These are phyloP conservation scores for Triplophysa yarkandensis DNA, from an alignment of 2,797 vertebrate species.

Conservation along the genomic window DNA sequence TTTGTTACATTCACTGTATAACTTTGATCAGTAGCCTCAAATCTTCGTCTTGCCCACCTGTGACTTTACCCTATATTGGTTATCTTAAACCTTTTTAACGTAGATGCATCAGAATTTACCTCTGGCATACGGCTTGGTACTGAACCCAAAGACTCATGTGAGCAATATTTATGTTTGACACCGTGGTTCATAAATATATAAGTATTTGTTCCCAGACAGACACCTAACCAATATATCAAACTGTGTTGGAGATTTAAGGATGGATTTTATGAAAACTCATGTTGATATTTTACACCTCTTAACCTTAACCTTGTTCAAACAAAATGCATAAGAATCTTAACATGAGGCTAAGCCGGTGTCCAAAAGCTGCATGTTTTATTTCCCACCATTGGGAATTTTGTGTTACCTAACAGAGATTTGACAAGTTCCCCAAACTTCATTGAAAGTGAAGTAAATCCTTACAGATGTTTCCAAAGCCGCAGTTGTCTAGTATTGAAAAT, in stretches of 20 bases:
- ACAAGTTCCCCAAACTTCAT: constrained; percentile 34
- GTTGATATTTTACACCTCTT: no score
- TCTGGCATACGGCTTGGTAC: neutral
- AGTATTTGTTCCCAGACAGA: no score
- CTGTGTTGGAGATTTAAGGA: neutral
- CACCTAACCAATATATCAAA: neutral
- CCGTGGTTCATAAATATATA: no score
- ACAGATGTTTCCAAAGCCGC: constrained; percentile 42
- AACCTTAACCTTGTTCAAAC: neutral
- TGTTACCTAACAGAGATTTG: constrained; percentile 21
- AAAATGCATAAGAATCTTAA: neutral
- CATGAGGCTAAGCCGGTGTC: neutral
- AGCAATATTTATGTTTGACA: neutral
- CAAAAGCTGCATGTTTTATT: constrained; percentile 1
- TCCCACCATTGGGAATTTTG: neutral
- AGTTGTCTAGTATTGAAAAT: neutral
- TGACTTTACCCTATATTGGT: neutral
- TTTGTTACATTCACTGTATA: neutral
- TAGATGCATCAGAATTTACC: neutral
- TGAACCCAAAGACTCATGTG: neutral
- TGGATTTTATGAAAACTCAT: neutral
- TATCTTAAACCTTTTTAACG: neutral
- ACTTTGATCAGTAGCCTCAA: neutral
- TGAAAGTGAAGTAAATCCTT: constrained; percentile 25
- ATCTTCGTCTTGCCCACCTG: neutral